These are phyloP conservation scores for Acrocephalus arundinaceus DNA, from an alignment of 2,113 vertebrate genomes.

Conservation along the genomic window DNA sequence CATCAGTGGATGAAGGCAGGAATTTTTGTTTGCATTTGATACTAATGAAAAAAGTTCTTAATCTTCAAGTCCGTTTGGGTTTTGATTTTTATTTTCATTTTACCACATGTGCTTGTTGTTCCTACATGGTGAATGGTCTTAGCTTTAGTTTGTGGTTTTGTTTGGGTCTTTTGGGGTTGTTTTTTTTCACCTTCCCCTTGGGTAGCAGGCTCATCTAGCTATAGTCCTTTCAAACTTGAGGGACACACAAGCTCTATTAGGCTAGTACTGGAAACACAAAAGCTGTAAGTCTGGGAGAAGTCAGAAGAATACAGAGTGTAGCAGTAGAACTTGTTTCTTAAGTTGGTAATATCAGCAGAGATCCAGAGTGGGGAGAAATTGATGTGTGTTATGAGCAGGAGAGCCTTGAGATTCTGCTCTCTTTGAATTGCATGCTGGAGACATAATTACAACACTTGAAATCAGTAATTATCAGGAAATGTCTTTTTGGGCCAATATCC, in stretches of 20 bases:
- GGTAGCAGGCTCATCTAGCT: neutral
- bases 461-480: neutral
- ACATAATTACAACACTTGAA: neutral
- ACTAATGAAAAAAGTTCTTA: neutral
- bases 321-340: neutral
- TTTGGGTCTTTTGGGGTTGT: rapidly evolving
- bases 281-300: neutral
- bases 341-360: neutral
- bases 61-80: neutral
- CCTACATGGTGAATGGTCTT: neutral
- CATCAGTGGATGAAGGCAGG: neutral
- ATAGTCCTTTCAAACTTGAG: neutral
- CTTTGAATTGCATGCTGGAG: neutral
- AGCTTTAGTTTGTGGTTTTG: neutral
- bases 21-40: neutral
- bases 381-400: neutral
- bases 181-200: too few species aligned
- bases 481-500: neutral
- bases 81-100: neutral
- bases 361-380: neutral
- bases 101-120: neutral
- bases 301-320: neutral
- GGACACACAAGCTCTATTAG: neutral
- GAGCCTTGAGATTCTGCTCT: neutral
- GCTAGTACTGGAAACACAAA: rapidly evolving